Conservation (phyloP, 2,888 invertebrate species). For the Apotomis capreana region DNA sequence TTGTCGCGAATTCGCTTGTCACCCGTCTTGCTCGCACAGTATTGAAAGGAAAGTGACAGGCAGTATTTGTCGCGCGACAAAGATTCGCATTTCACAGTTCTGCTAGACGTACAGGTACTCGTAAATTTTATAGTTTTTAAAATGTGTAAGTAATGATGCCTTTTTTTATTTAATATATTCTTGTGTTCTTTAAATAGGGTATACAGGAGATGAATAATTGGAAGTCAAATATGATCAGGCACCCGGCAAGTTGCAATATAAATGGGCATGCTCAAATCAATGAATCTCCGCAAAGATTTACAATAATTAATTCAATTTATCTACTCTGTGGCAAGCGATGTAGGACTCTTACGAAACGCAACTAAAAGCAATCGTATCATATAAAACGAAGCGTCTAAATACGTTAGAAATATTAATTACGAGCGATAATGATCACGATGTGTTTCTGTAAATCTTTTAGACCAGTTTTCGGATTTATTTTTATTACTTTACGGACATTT, state of each 20-base stretch:
- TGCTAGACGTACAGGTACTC: no score
- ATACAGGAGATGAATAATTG: no score
- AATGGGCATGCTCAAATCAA: constrained; percentile 13
- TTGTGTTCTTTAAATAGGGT: no score
- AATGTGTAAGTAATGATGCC: no score
- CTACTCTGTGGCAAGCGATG: constrained; percentile 15
- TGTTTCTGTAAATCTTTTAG: constrained; percentile 51
- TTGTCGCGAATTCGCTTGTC: no score
- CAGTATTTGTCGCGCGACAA: no score
- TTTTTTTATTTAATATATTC: no score
- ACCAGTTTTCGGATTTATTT: constrained; percentile 54
- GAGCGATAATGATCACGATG: constrained; percentile 52
- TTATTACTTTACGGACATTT: constrained; percentile 43
- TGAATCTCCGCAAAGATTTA: constrained; percentile 35
- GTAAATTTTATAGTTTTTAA: no score
- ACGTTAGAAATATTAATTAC: constrained; percentile 55
- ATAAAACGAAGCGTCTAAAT: constrained; percentile 50
- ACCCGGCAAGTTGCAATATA: background rate
- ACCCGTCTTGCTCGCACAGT: no score
- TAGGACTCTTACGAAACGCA: constrained; percentile 42
- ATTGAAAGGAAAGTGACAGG: no score
- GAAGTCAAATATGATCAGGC: no score
- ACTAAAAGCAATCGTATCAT: constrained; percentile 44
- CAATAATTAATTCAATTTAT: constrained; percentile 37
- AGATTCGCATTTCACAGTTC: no score